These are phyloP conservation scores for Caenorhabditis elegans DNA, from an alignment of 1,140 invertebrate genomes.

Conservation along the genomic window WBcel235 BX284606.5:4794001-4794500, in stretches of 20 bases:
- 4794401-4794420: no score
- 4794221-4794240: not conserved
- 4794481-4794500: not conserved
- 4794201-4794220: not conserved
- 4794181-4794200: constrained; percentile 11
- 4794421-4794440: not conserved
- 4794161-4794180: constrained; percentile 10
- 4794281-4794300: constrained; percentile 27
- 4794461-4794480: constrained; percentile 16
- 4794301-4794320: not conserved
- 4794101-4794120: constrained; percentile 22
- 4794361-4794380: not conserved
- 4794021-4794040: not conserved
- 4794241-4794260: not conserved
- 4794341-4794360: not conserved
- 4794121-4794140: not conserved
- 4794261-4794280: not conserved
- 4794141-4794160: not conserved
- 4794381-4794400: not conserved
- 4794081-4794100: constrained; percentile 8
- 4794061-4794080: constrained; percentile 9
- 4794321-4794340: not conserved
- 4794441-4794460: not conserved
- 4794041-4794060: constrained; percentile 15
- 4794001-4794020: not conserved